Evolutionary conservation across 2,888 invertebrate species (phyloP), one percentile per base, ranked within the genome.

Genomic region (Petrolisthes manimaculis): DNA sequence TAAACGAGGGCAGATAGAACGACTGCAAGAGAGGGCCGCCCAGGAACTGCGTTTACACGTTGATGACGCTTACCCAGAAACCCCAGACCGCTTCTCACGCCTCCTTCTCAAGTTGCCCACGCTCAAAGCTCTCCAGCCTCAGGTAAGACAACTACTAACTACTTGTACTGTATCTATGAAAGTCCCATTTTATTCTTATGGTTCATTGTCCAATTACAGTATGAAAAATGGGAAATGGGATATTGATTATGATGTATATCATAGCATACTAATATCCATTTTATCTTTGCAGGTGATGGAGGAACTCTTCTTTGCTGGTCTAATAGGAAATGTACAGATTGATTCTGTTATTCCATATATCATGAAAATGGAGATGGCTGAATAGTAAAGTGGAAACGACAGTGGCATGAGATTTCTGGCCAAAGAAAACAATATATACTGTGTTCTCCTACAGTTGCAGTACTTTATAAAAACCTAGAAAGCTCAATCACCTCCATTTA

Each of bases 281-380:
- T 24, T 74, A 9, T 37, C 53, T 55, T 84, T 81, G 56, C 91
- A 91, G 89, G 95, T 96, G 90, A 94, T 98, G 85, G 98, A 98
- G 93, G 98, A 98, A 92, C 94, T 98, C 86, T 98, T 98, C 94
- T 98, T 98, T 93, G 96, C 97, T 4, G 97, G 97, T 83, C 95
- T 98, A 90, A 96, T 98, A 81, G 98, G 98, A 5, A 97, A 96
- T 93, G 97, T 99, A 92, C 97, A 97, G 94, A 98, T 99, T 89
- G 98, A 99, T 92, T 97, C 96, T 92, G 97, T 99, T 92, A 96
- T 99, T 93, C 98, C 98, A 55, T 97, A 96, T 92, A 96, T 99
- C 92, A 94, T 99, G 91, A 96, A 95, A 91, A 95, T 94, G 94
- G 94, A 93, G 90, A 92, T 93, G 84, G 92, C 92, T 83, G 93